These are phyloP conservation scores for Littorina saxatilis DNA, from an alignment of 1,140 invertebrate species.

Conservation along the genomic window DNA sequence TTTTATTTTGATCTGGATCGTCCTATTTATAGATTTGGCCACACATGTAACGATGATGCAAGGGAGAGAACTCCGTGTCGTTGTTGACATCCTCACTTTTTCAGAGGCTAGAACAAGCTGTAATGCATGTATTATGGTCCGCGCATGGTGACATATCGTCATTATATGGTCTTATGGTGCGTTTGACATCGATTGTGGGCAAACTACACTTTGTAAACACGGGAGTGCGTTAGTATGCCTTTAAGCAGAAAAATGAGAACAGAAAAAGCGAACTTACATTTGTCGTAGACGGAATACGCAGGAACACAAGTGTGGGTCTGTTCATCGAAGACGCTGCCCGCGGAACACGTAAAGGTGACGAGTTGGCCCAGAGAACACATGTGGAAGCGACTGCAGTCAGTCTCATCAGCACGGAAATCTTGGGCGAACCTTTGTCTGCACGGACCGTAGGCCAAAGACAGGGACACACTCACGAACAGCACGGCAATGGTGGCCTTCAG, in stretches of 20 bases:
- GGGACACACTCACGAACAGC: neutral
- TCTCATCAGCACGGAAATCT: constrained; percentile 14
- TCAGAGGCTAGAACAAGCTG: too few relatives aligned
- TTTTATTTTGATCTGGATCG: too few relatives aligned
- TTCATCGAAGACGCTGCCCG: constrained; percentile 9
- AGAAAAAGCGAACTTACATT: neutral
- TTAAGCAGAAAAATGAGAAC: neutral
- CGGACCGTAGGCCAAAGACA: neutral
- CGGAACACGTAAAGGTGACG: neutral
- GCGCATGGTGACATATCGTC: too few relatives aligned
- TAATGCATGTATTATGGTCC: too few relatives aligned
- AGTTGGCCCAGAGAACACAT: constrained; percentile 1
- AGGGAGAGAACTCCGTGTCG: too few relatives aligned
- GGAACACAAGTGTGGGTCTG: neutral
- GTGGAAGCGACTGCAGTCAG: constrained; percentile 3
- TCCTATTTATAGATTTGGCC: too few relatives aligned
- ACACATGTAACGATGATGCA: too few relatives aligned
- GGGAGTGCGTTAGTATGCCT: too few relatives aligned
- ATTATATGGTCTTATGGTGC: too few relatives aligned
- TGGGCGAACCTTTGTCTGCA: neutral
- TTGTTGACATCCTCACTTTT: too few relatives aligned
- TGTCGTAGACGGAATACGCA: constrained; percentile 4
- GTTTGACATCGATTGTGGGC: too few relatives aligned
- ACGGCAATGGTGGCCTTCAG: neutral
- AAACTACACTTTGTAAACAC: too few relatives aligned